A percentile compares a stretch with the other conserved stretches of the same genome.
phyloP scores from a whole-genome alignment of 2,888 invertebrate genomes.

The Agrilus cyanescens region DNA sequence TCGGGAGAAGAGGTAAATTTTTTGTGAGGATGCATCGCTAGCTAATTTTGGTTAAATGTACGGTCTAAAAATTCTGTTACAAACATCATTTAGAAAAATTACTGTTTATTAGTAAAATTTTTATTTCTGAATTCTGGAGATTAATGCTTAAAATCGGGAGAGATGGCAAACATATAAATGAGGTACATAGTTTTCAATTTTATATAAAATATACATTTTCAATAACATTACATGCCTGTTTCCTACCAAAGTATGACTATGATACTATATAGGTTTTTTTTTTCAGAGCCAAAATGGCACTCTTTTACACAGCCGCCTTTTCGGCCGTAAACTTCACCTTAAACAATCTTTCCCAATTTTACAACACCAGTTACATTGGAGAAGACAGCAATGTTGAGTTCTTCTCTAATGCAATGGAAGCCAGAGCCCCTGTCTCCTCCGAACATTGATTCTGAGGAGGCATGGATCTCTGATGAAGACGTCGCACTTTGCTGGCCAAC shows the following conservation, averaged over 20 bases:
- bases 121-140: too few species aligned
- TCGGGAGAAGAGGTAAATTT: too few species aligned
- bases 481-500: slow-evolving; percentile 27
- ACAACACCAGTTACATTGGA: slow-evolving; percentile 15
- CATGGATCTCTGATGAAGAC: slow-evolving; percentile 24
- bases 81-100: too few species aligned
- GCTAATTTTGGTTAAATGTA: too few species aligned
- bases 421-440: slow-evolving; percentile 42
- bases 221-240: too few species aligned
- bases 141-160: too few species aligned
- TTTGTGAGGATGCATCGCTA: too few species aligned
- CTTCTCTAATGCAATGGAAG: slow-evolving; percentile 37
- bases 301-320: slow-evolving; percentile 51
- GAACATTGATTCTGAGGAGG: slow-evolving; percentile 27
- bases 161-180: too few species aligned
- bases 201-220: too few species aligned
- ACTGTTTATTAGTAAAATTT: too few species aligned
- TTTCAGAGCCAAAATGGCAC: slow-evolving; percentile 78
- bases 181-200: too few species aligned
- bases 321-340: slow-evolving; percentile 41
- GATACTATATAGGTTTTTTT: slow-evolving; percentile 19
- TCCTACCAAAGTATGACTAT: neutral
- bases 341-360: slow-evolving; percentile 25
- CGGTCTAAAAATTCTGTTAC: too few species aligned
- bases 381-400: slow-evolving; percentile 21